phyloP scores from a whole-genome alignment of 1,140 invertebrate genomes.

The Drosophila kurseongensis region DNA sequence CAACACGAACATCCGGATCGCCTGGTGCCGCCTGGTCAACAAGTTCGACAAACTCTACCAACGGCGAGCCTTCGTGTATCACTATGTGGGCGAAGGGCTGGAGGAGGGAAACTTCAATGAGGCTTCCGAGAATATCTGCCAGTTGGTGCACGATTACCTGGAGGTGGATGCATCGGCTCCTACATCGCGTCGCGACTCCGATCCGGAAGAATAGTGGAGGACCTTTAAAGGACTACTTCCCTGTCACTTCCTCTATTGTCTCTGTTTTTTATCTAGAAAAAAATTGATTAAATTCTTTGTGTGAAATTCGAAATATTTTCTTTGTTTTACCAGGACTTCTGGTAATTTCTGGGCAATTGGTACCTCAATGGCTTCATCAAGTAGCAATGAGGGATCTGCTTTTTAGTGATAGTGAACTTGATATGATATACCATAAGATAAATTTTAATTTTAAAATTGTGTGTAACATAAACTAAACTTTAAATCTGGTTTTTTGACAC shows the following conservation, averaged over 20 bases:
- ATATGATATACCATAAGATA: too few species aligned
- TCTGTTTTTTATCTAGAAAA: not conserved
- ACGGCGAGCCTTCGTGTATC: conserved; percentile 77
- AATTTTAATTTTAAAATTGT: too few species aligned
- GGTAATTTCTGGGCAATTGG: conserved; percentile 52
- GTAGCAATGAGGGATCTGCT: too few species aligned
- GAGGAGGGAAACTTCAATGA: conserved; percentile 88
- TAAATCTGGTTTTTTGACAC: too few species aligned
- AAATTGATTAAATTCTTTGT: conserved; percentile 33
- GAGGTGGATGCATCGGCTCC: conserved; percentile 84
- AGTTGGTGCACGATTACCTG: conserved; percentile 87
- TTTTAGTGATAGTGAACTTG: too few species aligned
- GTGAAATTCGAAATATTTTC: not conserved
- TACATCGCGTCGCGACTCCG: conserved; percentile 30
- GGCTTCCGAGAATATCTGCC: conserved; percentile 88
- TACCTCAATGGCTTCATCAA: conserved; percentile 51
- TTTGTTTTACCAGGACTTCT: not conserved
- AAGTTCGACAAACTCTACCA: conserved; percentile 77
- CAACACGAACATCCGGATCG: conserved; percentile 85
- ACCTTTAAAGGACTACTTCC: not conserved
- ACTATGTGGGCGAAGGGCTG: conserved; percentile 89
- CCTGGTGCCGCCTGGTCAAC: conserved; percentile 72
- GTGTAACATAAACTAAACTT: too few species aligned
- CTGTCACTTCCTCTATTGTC: not conserved
- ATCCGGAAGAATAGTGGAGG: conserved; percentile 1